These are phyloP conservation scores for Phaetusa simplex DNA, from an alignment of 2,113 vertebrate genomes.

Conservation along the genomic window DNA sequence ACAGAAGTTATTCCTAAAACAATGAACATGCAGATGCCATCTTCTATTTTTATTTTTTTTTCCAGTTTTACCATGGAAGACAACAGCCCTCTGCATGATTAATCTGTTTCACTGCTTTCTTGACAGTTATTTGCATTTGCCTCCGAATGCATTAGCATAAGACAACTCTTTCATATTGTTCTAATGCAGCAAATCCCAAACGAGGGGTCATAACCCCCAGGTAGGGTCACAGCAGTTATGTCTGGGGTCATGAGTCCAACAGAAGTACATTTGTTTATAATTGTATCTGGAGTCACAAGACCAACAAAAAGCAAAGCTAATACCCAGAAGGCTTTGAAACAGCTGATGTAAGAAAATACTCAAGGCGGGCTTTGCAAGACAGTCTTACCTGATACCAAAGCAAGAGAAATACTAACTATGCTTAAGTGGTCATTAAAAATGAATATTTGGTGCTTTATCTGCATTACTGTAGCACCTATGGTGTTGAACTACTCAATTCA, in stretches of 20 bases:
- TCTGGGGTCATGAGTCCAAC: not conserved
- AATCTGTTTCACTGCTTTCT: not conserved
- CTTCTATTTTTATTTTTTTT: not conserved
- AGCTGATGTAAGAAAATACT: not conserved
- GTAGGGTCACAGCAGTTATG: not conserved
- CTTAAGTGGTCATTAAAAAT: not conserved
- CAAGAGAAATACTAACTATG: not conserved
- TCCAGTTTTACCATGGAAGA: not conserved
- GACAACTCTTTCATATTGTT: not conserved
- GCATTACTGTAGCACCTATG: not conserved
- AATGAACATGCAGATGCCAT: not conserved
- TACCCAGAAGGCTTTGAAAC: not conserved
- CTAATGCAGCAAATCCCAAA: not conserved
- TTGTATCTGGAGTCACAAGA: not conserved
- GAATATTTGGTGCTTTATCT: not conserved
- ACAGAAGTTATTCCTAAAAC: not conserved
- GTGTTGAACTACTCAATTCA: not conserved
- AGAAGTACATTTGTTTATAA: not conserved
- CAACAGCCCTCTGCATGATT: not conserved
- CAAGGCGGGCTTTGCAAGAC: not conserved
- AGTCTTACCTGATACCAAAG: not conserved
- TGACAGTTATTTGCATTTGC: not conserved
- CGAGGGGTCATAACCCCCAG: rapidly evolving
- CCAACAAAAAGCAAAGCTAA: not conserved
- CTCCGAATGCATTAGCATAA: not conserved